Evolutionary conservation across 1,140 invertebrate species (phyloP), one percentile per base, ranked within the genome.

Genomic region (Scaptomyza pallida): DNA sequence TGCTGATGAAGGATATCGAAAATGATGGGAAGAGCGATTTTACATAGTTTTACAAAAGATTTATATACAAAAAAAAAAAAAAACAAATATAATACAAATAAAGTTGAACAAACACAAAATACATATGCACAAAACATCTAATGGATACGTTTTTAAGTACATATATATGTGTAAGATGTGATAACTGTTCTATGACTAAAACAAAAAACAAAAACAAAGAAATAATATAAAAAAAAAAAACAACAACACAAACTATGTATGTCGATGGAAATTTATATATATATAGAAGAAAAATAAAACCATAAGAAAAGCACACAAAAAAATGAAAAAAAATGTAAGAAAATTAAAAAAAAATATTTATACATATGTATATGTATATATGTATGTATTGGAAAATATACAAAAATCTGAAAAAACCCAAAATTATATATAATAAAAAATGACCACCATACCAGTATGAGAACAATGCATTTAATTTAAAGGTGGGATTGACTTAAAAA

Each of bases 171-270:
- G 74, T 86, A 88, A 86, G 82, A 86, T 86, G 82, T 86, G 82
- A 86, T 86, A 86, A 86, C 88, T 86, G 81, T 86, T 86, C 81
- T 86, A 88, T 70, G 67, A 82, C 81, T 88, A 81, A 81, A 47
- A 10, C 13, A 37, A 50, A 41, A 17, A 61, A 62, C 45, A 61
- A 48, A 69, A 60, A 54, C 13, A 50, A 37, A 2, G 23, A 37
- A 43, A 41, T 13, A 61, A 62, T 47, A 64, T 43, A 73, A 60
- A 55, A 70, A 71, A 4, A 26, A 26, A 26, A 71, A 48, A 52
- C 17, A 67, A 62, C 8, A 56, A 23, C 12, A 30, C 13, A 55
- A 69, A 26, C 51, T 48, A 48, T 67, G 40, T 67, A 67, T 72
- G 48, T 67, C 67, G 63, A 59, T 67, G 48, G 15, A 67, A 67